These are phyloP conservation scores for Catocala fraxini DNA, from an alignment of 2,888 invertebrate genomes.

Conservation along the genomic window DNA sequence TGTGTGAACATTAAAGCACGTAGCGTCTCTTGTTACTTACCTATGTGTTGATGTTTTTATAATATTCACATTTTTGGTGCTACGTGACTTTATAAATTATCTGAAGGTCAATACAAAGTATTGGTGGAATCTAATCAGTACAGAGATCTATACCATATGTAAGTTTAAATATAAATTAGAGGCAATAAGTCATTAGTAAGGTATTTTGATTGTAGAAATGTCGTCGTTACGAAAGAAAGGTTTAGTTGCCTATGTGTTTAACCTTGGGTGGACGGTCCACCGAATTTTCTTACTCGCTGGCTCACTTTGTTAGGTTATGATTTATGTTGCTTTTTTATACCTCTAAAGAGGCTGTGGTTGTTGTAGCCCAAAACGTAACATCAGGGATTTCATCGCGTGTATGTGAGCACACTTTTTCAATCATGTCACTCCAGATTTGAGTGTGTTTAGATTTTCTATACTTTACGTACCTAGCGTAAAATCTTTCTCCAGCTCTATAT, in stretches of 20 bases:
- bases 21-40: constrained; percentile 39
- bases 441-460: no score
- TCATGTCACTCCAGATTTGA: no score
- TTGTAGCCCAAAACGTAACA: no score
- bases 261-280: constrained; percentile 29
- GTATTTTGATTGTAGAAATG: constrained; percentile 43
- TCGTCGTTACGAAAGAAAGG: constrained; percentile 29
- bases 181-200: constrained; percentile 33
- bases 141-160: constrained; percentile 37
- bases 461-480: no score
- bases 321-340: background rate
- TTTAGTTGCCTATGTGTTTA: constrained; percentile 33
- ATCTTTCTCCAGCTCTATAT: background rate
- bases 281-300: constrained; percentile 24
- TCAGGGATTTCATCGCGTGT: no score
- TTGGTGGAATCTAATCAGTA: constrained; percentile 48
- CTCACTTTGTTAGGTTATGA: background rate
- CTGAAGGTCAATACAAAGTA: constrained; percentile 43
- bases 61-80: constrained; percentile 44
- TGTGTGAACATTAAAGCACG: constrained; percentile 56
- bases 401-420: no score
- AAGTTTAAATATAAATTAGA: constrained; percentile 28
- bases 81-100: constrained; percentile 46
- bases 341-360: no score
- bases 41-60: constrained; percentile 31